Evolutionary conservation across 2,888 invertebrate species (phyloP).

Genomic region (Heliconius erato): DNA sequence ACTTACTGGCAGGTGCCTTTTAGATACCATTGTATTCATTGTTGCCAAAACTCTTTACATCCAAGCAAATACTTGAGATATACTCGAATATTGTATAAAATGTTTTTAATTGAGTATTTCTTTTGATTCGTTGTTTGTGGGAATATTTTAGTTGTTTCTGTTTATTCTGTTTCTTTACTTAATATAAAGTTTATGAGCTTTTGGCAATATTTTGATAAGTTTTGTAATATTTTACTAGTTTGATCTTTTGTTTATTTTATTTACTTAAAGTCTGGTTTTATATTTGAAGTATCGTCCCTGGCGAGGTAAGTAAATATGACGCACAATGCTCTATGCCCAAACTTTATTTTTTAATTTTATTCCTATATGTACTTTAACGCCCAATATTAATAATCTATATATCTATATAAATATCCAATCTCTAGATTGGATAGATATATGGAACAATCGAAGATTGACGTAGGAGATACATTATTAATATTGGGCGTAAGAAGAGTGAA

Average conservation of each 20-base stretch:
- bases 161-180: not conserved
- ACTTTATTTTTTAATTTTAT: not conserved
- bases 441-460: too few relatives aligned
- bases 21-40: slow-evolving; percentile 52
- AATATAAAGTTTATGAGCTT: not conserved
- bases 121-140: not conserved
- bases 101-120: not conserved
- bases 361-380: not conserved
- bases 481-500: not conserved
- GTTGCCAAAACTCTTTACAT: slow-evolving; percentile 48
- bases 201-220: not conserved
- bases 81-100: slow-evolving; percentile 9
- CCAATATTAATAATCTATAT: too few relatives aligned
- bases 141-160: slow-evolving; percentile 17
- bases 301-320: too few relatives aligned
- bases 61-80: slow-evolving; percentile 8
- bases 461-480: too few relatives aligned
- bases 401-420: too few relatives aligned
- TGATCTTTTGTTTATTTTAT: not conserved
- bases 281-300: too few relatives aligned
- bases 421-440: too few relatives aligned
- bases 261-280: too few relatives aligned
- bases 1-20: slow-evolving; percentile 69
- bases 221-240: not conserved
- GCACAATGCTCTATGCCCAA: too few relatives aligned